Percentiles rank a stretch among this genome's conserved stretches.
Conservation (phyloP, 2,797 vertebrate genomes). For the Trachurus trachurus region DNA sequence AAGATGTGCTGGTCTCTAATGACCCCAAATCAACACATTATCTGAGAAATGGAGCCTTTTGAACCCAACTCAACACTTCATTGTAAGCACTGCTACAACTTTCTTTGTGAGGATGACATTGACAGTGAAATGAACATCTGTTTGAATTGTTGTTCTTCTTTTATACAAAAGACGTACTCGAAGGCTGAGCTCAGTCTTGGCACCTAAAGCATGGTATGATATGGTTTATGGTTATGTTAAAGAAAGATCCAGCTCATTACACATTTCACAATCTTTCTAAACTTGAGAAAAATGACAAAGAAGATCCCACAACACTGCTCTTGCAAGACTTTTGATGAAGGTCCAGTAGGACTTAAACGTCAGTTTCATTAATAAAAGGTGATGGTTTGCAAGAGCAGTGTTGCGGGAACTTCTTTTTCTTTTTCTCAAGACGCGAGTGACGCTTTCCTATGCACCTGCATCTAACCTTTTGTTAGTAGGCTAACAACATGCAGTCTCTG, state of each 20-base stretch:
- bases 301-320: too few relatives aligned
- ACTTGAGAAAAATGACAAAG: too few relatives aligned
- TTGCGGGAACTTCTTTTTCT: too few relatives aligned
- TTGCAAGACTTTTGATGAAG: too few relatives aligned
- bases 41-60: neutral
- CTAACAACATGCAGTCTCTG: neutral
- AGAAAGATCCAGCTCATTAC: neutral
- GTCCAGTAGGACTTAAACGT: too few relatives aligned
- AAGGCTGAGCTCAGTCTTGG: neutral
- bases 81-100: neutral
- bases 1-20: neutral
- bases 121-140: neutral
- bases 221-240: neutral
- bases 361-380: too few relatives aligned
- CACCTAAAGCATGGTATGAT: neutral
- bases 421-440: too few relatives aligned
- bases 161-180: neutral
- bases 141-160: neutral
- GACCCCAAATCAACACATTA: neutral
- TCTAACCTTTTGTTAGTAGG: neutral
- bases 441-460: too few relatives aligned
- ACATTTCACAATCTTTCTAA: too few relatives aligned
- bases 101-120: neutral
- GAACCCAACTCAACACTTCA: neutral
- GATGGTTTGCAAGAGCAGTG: too few relatives aligned